phyloP scores from a whole-genome alignment of 1,140 invertebrate species.

The Camponotus pennsylvanicus region DNA sequence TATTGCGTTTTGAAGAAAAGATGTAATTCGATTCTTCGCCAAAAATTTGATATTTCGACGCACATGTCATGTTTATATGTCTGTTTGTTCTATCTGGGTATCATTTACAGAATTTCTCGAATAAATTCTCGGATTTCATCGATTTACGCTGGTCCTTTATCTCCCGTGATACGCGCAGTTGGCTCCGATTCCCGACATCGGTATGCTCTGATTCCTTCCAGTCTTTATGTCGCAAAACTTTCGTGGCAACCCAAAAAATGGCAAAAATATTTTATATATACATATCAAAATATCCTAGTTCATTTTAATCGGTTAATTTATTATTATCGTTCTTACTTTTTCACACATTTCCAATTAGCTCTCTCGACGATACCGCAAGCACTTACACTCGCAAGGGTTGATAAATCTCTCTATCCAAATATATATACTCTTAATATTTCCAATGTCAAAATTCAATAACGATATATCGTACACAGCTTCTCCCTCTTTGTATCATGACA shows the following conservation, averaged over 20 bases:
- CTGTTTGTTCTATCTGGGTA: conserved; percentile 13
- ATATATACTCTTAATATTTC: conserved; percentile 1
- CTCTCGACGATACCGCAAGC: background rate
- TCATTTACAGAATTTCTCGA: conserved; percentile 41
- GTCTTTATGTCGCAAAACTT: conserved; percentile 30
- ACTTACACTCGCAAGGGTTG: background rate
- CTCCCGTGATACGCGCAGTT: conserved; percentile 45
- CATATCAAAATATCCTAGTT: background rate
- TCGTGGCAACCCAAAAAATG: no score
- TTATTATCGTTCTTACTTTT: background rate
- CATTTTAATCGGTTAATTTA: background rate
- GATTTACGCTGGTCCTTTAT: conserved; percentile 50
- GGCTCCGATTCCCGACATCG: conserved; percentile 36
- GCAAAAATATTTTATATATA: background rate
- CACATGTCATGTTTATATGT: background rate
- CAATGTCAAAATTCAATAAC: conserved; percentile 46
- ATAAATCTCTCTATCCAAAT: conserved; percentile 13
- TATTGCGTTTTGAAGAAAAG: no score
- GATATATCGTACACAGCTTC: conserved; percentile 36
- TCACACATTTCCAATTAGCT: background rate
- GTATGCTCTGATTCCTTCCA: conserved; percentile 35
- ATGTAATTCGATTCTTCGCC: conserved; percentile 6
- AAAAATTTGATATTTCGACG: conserved; percentile 20
- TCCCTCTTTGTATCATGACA: conserved; percentile 31
- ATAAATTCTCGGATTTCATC: conserved; percentile 50